Conservation (phyloP, 2,888 invertebrate genomes). For the Clitarchus hookeri region DNA sequence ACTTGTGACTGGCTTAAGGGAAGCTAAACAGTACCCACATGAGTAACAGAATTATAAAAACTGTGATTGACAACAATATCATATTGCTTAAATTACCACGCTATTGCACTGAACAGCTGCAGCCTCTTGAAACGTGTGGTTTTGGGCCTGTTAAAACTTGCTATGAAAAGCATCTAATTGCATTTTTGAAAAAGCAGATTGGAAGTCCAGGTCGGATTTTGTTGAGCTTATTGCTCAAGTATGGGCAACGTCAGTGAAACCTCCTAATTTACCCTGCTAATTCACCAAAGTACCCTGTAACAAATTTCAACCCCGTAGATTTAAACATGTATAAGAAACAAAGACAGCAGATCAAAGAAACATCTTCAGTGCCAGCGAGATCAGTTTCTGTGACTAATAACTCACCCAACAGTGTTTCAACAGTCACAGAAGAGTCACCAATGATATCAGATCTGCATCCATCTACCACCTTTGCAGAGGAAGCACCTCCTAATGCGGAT, state of each 20-base stretch:
- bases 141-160: background rate
- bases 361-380: background rate
- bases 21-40: background rate
- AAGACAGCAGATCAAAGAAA: background rate
- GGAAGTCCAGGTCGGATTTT: background rate
- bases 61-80: background rate
- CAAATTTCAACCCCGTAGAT: background rate
- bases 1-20: background rate
- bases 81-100: background rate
- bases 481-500: background rate
- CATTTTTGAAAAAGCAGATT: background rate
- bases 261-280: background rate
- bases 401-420: background rate
- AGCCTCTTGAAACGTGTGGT: background rate
- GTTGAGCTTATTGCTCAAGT: background rate
- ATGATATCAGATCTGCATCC: background rate
- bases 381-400: background rate
- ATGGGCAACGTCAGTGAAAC: background rate
- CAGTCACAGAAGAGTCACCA: background rate
- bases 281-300: background rate
- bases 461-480: background rate
- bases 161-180: background rate
- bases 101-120: background rate
- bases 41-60: background rate
- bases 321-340: background rate